These are phyloP conservation scores for Pheosia gnoma DNA, from an alignment of 2,888 invertebrate genomes.

Conservation along the genomic window DNA sequence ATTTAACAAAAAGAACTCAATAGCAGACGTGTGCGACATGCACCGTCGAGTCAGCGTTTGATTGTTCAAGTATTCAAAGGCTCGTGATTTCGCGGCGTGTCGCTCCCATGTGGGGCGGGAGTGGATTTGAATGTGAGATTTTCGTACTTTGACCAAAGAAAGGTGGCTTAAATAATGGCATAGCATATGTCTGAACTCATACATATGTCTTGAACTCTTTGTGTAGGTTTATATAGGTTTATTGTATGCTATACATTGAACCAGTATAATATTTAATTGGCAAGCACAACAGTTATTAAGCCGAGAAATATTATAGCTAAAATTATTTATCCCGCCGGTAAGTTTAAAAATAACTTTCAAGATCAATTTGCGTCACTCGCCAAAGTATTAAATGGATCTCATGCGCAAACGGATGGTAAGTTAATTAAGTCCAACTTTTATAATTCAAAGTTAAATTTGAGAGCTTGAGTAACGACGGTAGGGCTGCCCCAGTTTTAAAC, in stretches of 20 bases:
- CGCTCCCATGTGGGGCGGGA: constrained; percentile 4
- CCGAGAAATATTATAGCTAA: not conserved
- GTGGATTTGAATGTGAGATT: constrained; percentile 32
- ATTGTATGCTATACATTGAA: no score
- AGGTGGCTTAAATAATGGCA: not conserved
- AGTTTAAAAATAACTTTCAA: constrained; percentile 8
- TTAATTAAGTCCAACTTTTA: constrained; percentile 51
- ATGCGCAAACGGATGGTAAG: constrained; percentile 31
- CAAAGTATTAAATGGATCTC: constrained; percentile 24
- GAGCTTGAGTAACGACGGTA: constrained; percentile 26
- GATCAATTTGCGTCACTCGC: constrained; percentile 35
- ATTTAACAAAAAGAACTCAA: constrained; percentile 2
- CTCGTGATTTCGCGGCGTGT: constrained; percentile 20
- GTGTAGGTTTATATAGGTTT: not conserved
- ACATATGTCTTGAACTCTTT: no score
- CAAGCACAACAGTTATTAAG: not conserved
- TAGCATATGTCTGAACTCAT: not conserved
- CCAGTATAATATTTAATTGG: not conserved
- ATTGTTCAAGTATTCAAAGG: constrained; percentile 16
- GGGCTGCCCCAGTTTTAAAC: constrained; percentile 17
- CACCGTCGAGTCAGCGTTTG: constrained; percentile 17
- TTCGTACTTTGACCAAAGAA: not conserved
- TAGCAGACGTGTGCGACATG: not conserved
- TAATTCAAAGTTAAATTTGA: constrained; percentile 44
- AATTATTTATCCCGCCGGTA: not conserved